Conservation (phyloP, 2,888 invertebrate genomes). For the Xylota sylvarum region DNA sequence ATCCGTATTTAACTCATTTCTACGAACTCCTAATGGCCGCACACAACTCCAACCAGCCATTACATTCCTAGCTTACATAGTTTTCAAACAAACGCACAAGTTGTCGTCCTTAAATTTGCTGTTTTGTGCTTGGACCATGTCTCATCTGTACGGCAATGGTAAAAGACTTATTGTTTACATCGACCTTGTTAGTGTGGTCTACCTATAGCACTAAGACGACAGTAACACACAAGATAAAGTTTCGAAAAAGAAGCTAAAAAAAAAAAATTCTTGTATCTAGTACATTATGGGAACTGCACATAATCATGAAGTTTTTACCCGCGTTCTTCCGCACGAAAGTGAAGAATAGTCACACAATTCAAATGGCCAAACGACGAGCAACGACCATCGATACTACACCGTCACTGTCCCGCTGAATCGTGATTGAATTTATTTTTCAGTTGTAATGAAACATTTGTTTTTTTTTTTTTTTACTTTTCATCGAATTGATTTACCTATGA, state of each 20-base stretch:
- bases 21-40: constrained; percentile 73
- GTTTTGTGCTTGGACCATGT: constrained; percentile 31
- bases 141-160: constrained; percentile 8
- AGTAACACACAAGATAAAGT: constrained; percentile 36
- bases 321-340: constrained; percentile 59
- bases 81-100: constrained; percentile 71
- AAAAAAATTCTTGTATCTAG: constrained; percentile 9
- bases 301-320: constrained; percentile 40
- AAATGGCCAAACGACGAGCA: constrained; percentile 44
- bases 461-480: not conserved
- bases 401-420: constrained; percentile 47
- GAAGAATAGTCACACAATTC: constrained; percentile 67
- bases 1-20: constrained; percentile 67
- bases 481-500: constrained; percentile 50
- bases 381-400: constrained; percentile 30
- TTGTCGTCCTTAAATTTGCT: constrained; percentile 57
- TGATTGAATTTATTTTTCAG: constrained; percentile 70
- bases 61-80: constrained; percentile 73
- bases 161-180: constrained; percentile 70
- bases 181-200: constrained; percentile 74
- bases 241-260: constrained; percentile 16
- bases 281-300: constrained; percentile 73
- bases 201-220: constrained; percentile 32
- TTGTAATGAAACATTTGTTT: constrained; percentile 27
- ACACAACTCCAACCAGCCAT: constrained; percentile 36